Evolutionary conservation across 2,113 vertebrate genomes (phyloP), one percentile per base, ranked within the genome.

Genomic region (Toxotes chatareus): DNA sequence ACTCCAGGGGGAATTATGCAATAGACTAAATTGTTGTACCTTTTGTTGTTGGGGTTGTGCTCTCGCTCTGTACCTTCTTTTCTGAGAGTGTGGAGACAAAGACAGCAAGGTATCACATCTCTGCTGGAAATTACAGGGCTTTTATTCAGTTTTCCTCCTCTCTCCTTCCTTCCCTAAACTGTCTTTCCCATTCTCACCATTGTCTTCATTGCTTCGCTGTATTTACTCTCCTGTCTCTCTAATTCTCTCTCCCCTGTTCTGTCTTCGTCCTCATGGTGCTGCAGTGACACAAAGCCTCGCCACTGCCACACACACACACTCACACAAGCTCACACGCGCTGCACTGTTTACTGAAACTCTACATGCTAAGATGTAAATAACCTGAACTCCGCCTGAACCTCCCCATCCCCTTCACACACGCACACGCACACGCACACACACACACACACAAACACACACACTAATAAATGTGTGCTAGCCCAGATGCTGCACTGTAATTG

Each of bases 401-500:
- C 84, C 73, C 70, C 70, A 67, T 64, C 67, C 76, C 65, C 65
- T 40, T 21, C 56, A 74, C 77, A 71, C 77, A 57, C 72, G 73
- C 62, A 80, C 72, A 65, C 73, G 69, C 82, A 75, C 66, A 70
- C 69, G 53, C 72, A 73, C 62, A 80, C 72, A 65, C 73, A 75
- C 82, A 78, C 66, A 70, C 63, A 82, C 79, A 60, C 69, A 82
- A 67, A 74, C 80, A 68, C 74, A 74, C 80, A 85, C 82, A 46
- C 86, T 73, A 82, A 91, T 90, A 92, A 83, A 91, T 92, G 87
- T 93, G 93, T 89, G 81, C 80, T 59, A 88, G 91, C 86, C 89
- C 91, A 94, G 93, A 94, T 95, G 93, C 93, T 81, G 89, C 80
- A 81, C 90, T 91, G 92, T 94, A 94, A 94, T 95, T 95, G 94